Evolutionary conservation across 1,140 invertebrate species (phyloP).

Genomic region (Heliothis subflexa): DNA sequence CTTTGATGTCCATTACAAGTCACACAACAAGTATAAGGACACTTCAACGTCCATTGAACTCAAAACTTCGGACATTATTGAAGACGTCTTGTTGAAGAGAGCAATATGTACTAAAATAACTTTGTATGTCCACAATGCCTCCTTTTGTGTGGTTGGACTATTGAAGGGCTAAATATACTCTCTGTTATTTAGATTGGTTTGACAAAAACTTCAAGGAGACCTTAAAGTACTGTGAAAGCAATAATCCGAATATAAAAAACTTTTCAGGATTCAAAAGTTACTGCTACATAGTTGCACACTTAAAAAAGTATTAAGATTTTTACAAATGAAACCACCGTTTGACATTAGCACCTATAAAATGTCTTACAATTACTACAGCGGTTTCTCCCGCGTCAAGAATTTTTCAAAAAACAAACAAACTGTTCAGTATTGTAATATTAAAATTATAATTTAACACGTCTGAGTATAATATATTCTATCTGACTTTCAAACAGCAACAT

Average conservation of each 20-base stretch:
- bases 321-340: no score
- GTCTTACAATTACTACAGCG: no score
- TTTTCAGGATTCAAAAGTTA: no score
- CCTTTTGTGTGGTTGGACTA: not conserved
- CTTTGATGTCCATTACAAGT: not conserved
- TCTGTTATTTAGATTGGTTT: no score
- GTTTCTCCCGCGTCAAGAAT: constrained; percentile 6
- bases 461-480: no score
- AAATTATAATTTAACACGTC: no score
- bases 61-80: not conserved
- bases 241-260: no score
- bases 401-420: constrained; percentile 35
- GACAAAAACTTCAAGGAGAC: not conserved
- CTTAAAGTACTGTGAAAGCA: not conserved
- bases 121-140: not conserved
- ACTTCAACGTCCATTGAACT: not conserved
- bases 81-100: not conserved
- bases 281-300: no score
- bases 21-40: not conserved
- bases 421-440: no score
- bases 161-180: not conserved
- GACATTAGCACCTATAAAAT: no score
- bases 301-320: no score
- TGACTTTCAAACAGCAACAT: no score
- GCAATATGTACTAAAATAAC: not conserved